Conservation (phyloP, 2,797 vertebrate genomes). For the Nannoperca australis region DNA sequence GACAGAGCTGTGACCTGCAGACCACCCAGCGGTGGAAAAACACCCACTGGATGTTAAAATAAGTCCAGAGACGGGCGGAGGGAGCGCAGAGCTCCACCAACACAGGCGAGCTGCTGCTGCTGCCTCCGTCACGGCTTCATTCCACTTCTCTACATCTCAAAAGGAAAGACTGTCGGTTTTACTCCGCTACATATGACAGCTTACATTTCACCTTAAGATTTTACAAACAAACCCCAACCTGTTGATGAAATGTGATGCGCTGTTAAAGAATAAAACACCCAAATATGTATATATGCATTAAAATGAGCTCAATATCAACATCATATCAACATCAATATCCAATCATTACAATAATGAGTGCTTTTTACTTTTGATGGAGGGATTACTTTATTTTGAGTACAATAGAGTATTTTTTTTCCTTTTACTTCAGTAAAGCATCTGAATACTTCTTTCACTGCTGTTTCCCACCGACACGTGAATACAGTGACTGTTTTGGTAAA, state of each 20-base stretch:
- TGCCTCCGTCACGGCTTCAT: background rate
- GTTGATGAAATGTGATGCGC: background rate
- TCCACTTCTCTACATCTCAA: background rate
- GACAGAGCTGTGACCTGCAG: conserved; percentile 25
- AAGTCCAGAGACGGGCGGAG: background rate
- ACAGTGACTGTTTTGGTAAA: conserved; percentile 1
- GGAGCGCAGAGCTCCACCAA: background rate
- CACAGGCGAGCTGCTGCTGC: conserved; percentile 4
- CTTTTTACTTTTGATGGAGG: background rate
- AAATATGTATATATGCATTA: background rate
- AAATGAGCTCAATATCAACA: too few species aligned
- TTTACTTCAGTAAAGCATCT: background rate
- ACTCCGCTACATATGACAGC: background rate
- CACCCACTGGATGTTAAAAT: conserved; percentile 18
- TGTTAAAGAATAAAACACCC: background rate
- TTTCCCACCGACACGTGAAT: background rate
- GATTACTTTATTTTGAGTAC: too few species aligned
- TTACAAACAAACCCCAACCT: background rate
- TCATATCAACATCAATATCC: too few species aligned
- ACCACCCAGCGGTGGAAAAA: conserved; percentile 57
- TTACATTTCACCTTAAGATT: background rate
- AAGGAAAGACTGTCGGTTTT: background rate
- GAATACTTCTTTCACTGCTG: background rate
- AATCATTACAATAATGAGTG: too few species aligned
- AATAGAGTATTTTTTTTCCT: too few species aligned